A percentile compares a stretch with the other conserved stretches of the same genome.
These are phyloP conservation scores for Drosophila mayri DNA, from an alignment of 1,140 invertebrate species.

Conservation along the genomic window DNA sequence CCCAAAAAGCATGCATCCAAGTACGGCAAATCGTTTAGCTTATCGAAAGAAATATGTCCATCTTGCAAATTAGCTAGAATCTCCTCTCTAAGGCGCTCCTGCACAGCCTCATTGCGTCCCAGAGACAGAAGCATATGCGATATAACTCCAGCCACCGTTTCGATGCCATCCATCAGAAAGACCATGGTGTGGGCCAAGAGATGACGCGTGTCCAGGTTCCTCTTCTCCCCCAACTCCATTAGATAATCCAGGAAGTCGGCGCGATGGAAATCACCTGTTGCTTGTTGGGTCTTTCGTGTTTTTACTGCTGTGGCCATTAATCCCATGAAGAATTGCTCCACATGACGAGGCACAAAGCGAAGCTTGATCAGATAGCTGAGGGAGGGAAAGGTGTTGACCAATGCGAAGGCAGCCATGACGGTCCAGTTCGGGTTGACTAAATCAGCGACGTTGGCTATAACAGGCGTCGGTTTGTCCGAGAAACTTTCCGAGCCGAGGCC, in stretches of 20 bases:
- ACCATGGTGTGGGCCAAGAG: slow-evolving; percentile 58
- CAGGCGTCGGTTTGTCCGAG: slow-evolving; percentile 54
- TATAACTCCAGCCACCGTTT: slow-evolving; percentile 64
- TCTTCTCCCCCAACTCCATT: slow-evolving; percentile 76
- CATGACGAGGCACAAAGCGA: slow-evolving; percentile 51
- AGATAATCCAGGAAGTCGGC: slow-evolving; percentile 84
- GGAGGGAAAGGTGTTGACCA: slow-evolving; percentile 49
- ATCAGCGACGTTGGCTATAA: slow-evolving; percentile 47
- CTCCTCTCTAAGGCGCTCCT: slow-evolving; percentile 62
- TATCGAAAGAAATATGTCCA: slow-evolving; percentile 55
- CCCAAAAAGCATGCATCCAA: slow-evolving; percentile 73
- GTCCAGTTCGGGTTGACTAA: slow-evolving; percentile 44
- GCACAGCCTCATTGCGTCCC: slow-evolving; percentile 42
- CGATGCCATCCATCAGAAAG: slow-evolving; percentile 73
- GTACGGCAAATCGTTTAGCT: slow-evolving; percentile 59
- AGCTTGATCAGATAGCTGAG: slow-evolving; percentile 41
- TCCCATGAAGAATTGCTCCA: slow-evolving; percentile 69
- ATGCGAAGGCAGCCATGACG: slow-evolving; percentile 35
- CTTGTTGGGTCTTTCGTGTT: slow-evolving; percentile 54
- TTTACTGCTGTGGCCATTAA: slow-evolving; percentile 69
- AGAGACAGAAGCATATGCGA: slow-evolving; percentile 55
- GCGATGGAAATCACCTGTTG: slow-evolving; percentile 46
- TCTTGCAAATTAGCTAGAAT: slow-evolving; percentile 70
- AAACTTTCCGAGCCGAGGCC: slow-evolving; percentile 85
- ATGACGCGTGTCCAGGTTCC: slow-evolving; percentile 37